Evolutionary conservation across 2,888 invertebrate species (phyloP), one percentile per base, ranked within the genome.

Genomic region (Brachypalpus laphriformis): DNA sequence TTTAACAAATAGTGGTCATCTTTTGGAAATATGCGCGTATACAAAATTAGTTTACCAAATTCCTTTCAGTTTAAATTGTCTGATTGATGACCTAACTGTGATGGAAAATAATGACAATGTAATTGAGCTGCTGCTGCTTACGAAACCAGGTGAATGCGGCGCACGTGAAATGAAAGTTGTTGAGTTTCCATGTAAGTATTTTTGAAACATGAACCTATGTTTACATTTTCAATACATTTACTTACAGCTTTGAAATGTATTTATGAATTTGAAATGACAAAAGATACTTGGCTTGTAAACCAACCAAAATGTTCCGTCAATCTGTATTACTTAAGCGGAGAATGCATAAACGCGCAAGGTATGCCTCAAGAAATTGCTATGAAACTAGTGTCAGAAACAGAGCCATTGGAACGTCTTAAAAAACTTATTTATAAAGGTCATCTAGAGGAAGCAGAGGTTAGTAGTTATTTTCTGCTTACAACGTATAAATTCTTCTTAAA

Each of bases 341-440:
- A 89, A 34, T 78, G 89, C 14, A 31, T 71, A 0, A 89, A 89
- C 66, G 66, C 57, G 0, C 68, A 86, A 2, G 87, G 87, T 22
- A 61, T 89, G 3, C 90, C 91, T 0, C 88, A 90, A 14, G 89
- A 89, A 75, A 89, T 92, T 71, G 90, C 91, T 89, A 90, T 92
- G 90, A 89, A 90, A 87, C 87, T 90, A 28, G 89, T 92, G 0
- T 90, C 90, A 0, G 92, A 92, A 88, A 91, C 91, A 0, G 90
- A 91, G 87, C 92, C 92, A 0, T 89, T 88, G 51, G 90, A 92
- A 87, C 89, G 92, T 3, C 89, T 91, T 5, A 90, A 90, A 34
- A 92, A 92, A 87, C 88, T 92, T 0, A 90, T 92, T 61, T 89
- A 89, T n/a, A 91, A 91, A 49, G 92, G 92, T 3, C 90, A 90